A percentile compares a stretch with the other conserved stretches of the same genome.
Evolutionary conservation across 2,113 vertebrate species (phyloP).

Genomic region (Aldabrachelys gigantea): DNA sequence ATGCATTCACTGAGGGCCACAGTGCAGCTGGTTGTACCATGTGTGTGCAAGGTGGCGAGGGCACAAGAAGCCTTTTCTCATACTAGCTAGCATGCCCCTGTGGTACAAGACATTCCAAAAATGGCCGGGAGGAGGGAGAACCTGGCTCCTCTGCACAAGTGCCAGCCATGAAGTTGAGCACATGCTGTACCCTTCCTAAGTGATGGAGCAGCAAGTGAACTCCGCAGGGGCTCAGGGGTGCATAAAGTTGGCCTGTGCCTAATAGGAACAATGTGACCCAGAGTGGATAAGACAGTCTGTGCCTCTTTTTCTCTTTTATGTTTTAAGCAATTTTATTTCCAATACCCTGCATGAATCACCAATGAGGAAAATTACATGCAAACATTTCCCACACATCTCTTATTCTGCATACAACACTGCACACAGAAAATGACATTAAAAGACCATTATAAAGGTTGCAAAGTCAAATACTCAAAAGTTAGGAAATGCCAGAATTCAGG

Average conservation of each 20-base stretch:
- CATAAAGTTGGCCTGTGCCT: background rate
- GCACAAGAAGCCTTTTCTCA: background rate
- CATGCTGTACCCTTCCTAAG: background rate
- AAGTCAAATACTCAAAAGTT: background rate
- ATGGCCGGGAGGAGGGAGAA: background rate
- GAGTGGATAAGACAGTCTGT: background rate
- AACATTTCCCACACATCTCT: background rate
- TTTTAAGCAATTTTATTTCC: background rate
- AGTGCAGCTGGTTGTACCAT: background rate
- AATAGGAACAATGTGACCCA: background rate
- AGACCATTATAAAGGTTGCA: background rate
- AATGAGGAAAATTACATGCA: background rate
- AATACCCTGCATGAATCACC: background rate
- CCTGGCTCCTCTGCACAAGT: background rate
- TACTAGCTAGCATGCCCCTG: accelerated
- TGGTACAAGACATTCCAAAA: background rate
- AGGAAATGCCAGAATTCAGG: background rate
- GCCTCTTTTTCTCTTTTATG: background rate
- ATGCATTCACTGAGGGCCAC: background rate
- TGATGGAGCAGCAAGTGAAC: background rate
- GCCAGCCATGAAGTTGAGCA: background rate
- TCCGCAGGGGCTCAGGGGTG: background rate
- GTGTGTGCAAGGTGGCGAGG: background rate
- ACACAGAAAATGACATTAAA: background rate
- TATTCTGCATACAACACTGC: accelerated